A percentile compares a stretch with the other conserved stretches of the same genome.
phyloP scores from a whole-genome alignment of 2,888 invertebrate species.

The Drosophila niveifrons region DNA sequence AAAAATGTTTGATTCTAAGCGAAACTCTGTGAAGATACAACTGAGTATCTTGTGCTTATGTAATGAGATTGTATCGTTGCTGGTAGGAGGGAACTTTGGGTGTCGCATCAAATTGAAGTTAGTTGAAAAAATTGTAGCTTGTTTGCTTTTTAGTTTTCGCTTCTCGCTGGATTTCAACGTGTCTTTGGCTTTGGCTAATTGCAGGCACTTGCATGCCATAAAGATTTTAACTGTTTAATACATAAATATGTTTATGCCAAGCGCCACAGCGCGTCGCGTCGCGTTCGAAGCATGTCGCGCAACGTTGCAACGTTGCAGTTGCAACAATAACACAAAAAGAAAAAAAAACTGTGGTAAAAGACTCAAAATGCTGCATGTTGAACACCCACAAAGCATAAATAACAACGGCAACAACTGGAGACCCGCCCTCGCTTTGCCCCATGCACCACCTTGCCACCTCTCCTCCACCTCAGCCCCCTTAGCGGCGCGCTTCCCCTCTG shows the following conservation, averaged over 20 bases:
- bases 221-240: slow-evolving; percentile 51
- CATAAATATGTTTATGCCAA: slow-evolving; percentile 66
- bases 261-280: slow-evolving; percentile 14
- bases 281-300: slow-evolving; percentile 3
- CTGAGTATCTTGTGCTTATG: slow-evolving; percentile 22
- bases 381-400: slow-evolving; percentile 79
- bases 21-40: slow-evolving; percentile 8
- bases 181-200: slow-evolving; percentile 58
- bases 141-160: slow-evolving; percentile 6
- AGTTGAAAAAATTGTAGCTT: neutral
- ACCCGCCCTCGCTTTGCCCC: slow-evolving; percentile 23
- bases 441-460: neutral
- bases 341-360: slow-evolving; percentile 69
- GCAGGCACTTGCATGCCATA: slow-evolving; percentile 61
- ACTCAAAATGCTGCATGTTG: slow-evolving; percentile 77
- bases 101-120: slow-evolving; percentile 20
- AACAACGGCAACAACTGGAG: slow-evolving; percentile 67
- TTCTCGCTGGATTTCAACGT: slow-evolving; percentile 12
- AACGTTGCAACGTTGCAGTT: slow-evolving; percentile 20
- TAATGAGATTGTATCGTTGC: slow-evolving; percentile 7
- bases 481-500: neutral
- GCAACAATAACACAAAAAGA: slow-evolving; percentile 29
- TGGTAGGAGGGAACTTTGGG: slow-evolving; percentile 6
- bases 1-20: slow-evolving; percentile 58
- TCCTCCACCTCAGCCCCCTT: slow-evolving; percentile 3